These are phyloP conservation scores for Corythornis madagascariensis DNA, from an alignment of 2,113 vertebrate genomes.

Conservation along the genomic window DNA sequence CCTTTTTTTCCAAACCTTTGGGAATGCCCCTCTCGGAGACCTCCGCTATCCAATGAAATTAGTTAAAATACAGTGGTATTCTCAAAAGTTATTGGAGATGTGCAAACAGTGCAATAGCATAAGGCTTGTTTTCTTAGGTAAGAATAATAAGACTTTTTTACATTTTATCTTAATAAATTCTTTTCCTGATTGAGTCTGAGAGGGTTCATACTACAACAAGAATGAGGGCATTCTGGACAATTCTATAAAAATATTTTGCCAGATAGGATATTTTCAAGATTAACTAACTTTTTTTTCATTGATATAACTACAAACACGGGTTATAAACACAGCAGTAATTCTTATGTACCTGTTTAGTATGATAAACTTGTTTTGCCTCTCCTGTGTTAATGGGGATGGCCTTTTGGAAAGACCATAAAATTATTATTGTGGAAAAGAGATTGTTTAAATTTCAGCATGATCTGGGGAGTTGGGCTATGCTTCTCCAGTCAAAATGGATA, in stretches of 20 bases:
- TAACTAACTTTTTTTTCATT: neutral
- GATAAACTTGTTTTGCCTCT: conserved; percentile 20
- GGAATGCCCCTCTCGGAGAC: neutral
- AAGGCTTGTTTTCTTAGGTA: neutral
- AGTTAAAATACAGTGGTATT: neutral
- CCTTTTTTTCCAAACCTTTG: neutral
- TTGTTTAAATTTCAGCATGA: conserved; percentile 29
- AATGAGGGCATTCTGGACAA: neutral
- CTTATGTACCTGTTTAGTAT: neutral
- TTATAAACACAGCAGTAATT: neutral
- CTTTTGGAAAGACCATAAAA: neutral
- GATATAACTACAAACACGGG: neutral
- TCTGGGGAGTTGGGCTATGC: neutral
- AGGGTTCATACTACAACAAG: neutral
- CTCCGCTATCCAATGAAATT: neutral
- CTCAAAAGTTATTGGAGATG: neutral
- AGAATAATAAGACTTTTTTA: neutral
- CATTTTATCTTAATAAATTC: neutral
- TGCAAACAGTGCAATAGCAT: neutral
- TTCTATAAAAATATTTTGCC: neutral
- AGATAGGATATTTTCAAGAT: neutral
- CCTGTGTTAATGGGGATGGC: neutral
- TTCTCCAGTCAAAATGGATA: neutral
- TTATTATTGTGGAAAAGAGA: neutral
- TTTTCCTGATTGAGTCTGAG: neutral